These are phyloP conservation scores for Condylostylus longicornis DNA, from an alignment of 1,140 invertebrate genomes.

Conservation along the genomic window DNA sequence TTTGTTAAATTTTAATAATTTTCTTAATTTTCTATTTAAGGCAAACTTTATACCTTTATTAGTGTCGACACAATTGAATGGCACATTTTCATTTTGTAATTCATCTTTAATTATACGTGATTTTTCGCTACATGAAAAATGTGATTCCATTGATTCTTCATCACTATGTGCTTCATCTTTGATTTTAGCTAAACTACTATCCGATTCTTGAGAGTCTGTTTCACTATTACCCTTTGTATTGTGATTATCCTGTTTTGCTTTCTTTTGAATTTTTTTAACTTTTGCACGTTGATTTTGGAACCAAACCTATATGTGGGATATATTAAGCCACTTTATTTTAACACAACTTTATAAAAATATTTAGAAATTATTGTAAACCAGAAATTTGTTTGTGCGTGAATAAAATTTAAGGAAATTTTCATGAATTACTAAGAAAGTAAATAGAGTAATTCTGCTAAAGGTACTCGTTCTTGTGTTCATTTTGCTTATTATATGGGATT, in stretches of 20 bases:
- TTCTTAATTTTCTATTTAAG: no score
- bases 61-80: slow-evolving; percentile 29
- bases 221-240: slow-evolving; percentile 34
- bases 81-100: slow-evolving; percentile 20
- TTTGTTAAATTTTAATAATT: no score
- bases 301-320: slow-evolving; percentile 61
- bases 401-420: no score
- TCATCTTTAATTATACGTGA: slow-evolving; percentile 27
- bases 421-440: no score
- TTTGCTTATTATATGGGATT: no score
- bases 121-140: slow-evolving; percentile 24
- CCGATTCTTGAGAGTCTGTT: slow-evolving; percentile 33
- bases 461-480: no score
- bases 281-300: slow-evolving; percentile 71
- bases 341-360: no score
- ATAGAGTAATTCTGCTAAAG: no score
- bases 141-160: slow-evolving; percentile 29
- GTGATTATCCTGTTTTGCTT: slow-evolving; percentile 34
- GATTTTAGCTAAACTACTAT: slow-evolving; percentile 31
- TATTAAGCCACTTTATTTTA: no score
- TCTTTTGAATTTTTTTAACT: slow-evolving; percentile 51
- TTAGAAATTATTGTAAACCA: no score
- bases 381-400: no score
- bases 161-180: slow-evolving; percentile 45
- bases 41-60: slow-evolving; percentile 24